Evolutionary conservation across 2,797 vertebrate species (phyloP), one percentile per base, ranked within the genome.

Genomic region (Acanthurus leucopareius): DNA sequence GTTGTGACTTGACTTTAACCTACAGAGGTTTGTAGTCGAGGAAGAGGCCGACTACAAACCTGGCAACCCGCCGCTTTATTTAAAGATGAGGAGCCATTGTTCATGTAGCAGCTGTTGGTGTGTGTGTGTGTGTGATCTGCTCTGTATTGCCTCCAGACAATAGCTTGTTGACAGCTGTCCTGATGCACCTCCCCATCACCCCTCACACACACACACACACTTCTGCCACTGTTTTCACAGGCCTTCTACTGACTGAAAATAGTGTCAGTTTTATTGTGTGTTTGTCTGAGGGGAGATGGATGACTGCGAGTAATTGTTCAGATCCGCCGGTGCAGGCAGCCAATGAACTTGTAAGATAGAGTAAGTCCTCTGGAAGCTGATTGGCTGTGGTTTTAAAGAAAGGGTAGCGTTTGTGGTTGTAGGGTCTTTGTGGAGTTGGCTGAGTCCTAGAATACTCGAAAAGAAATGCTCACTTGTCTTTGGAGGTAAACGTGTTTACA

Each of bases 141-240:
- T 84, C 59, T 78, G 77, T 69, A 45, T 84, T 56, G 66, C 77
- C 79, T 72, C 68, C 75, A 91, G 83, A 93, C 91, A 92, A 92
- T 87, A 70, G 88, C 69, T 87, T 77, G 82, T 84, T 93, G 87
- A 91, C 85, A 83, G 89, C 86, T 86, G 86, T 81, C 68, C 68
- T 69, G 65, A 79, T 67, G 53, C 74, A 73, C 75, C 68, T 72
- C 76, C 86, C 79, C 86, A 61, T 47, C 60, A 57, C 82, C 83
- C 80, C 54, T 63, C 72, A 44, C 49, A 20, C 62, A 28, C 64
- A 17, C 73, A 52, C 74, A 66, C 74, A 28, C 83, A 62, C 80
- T 56, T 75, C 22, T 53, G 15, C 57, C 58, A n/a, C 76, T 82
- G 75, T 84, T 87, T 87, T 89, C 79, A 63, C 67, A 40, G 70